phyloP scores from a whole-genome alignment of 2,888 invertebrate genomes.

The Drosophila barbarae region DNA sequence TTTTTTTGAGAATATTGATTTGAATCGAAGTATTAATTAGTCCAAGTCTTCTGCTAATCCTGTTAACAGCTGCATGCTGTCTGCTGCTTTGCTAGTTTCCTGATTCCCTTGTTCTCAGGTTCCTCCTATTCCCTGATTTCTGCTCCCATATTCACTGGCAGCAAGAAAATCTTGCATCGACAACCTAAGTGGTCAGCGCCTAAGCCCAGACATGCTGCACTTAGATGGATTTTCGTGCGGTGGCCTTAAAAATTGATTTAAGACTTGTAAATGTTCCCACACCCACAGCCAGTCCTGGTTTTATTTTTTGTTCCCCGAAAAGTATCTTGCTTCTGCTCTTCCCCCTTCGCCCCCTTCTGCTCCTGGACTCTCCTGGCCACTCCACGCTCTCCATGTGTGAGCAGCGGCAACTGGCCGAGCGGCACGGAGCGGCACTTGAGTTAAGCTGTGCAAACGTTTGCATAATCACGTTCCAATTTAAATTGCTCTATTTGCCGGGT shows the following conservation, averaged over 20 bases:
- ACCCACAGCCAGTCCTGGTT: background rate
- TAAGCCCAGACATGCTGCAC: conserved; percentile 26
- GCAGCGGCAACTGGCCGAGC: conserved; percentile 59
- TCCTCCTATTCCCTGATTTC: too few relatives aligned
- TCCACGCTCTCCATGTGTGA: conserved; percentile 32
- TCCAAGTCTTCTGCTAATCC: too few relatives aligned
- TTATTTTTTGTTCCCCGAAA: background rate
- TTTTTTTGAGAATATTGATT: too few relatives aligned
- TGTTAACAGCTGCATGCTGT: too few relatives aligned
- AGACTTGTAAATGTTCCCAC: conserved; percentile 49
- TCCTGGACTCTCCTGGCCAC: background rate
- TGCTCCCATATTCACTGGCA: background rate
- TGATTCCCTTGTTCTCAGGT: too few relatives aligned
- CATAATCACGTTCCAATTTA: conserved; percentile 76
- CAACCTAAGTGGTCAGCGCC: conserved; percentile 12
- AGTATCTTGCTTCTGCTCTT: background rate
- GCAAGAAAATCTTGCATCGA: background rate
- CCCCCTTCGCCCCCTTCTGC: background rate
- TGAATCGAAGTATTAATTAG: too few relatives aligned
- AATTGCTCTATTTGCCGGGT: conserved; percentile 69
- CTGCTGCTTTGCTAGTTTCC: too few relatives aligned
- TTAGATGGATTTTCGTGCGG: conserved; percentile 44
- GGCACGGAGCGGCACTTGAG: conserved; percentile 74
- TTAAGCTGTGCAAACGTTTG: conserved; percentile 78
- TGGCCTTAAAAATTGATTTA: conserved; percentile 65